Evolutionary conservation across 1,140 invertebrate species (phyloP), one percentile per base, ranked within the genome.

Genomic region (Lordiphosa collinella): DNA sequence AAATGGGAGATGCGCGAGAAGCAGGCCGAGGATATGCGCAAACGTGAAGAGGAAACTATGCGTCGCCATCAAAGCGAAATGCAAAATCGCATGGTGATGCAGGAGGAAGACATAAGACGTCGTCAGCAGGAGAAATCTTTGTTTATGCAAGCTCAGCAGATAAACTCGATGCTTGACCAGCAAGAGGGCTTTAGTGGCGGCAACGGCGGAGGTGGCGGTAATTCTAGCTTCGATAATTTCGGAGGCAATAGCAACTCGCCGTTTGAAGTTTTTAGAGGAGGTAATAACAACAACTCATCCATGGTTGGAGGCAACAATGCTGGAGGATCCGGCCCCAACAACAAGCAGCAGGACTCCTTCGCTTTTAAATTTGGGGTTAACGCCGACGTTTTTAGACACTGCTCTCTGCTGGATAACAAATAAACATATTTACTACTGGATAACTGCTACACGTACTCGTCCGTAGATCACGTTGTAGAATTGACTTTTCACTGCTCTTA

Each of bases 1-100:
- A 95, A 96, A 86, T 96, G 95, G 94, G 95, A 97, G 90, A 92
- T 95, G 92, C 94, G 95, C 34, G 94, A 96, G 85, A 91, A 94
- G 53, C 93, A 95, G 79, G 94, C 93, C 2, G 95, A 96, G 67
- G 95, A 96, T 89, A 92, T 94, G 59, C 92, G 95, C 37, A 92
- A 93, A 16, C 90, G 93, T 4, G 95, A 95, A 75, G 94, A 95
- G 79, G 92, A 93, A 85, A 90, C 92, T 16, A 90, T 94, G 78
- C 90, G 93, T 55, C 91, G 93, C 8, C 93, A 95, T 70, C 92
- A 94, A 80, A 93, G 93, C 88, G 93, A 95, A 85, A 92, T 96
- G 89, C 91, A 94, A 55, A 90, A 92, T 59, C 92, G 94, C 57
- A 94, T 96, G 90, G 91, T 93, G 47, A 90, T 91, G 16, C 94